Base-by-base conservation (phyloP, 2,888 invertebrate genomes). In the Epinotia demarniana region DNA sequence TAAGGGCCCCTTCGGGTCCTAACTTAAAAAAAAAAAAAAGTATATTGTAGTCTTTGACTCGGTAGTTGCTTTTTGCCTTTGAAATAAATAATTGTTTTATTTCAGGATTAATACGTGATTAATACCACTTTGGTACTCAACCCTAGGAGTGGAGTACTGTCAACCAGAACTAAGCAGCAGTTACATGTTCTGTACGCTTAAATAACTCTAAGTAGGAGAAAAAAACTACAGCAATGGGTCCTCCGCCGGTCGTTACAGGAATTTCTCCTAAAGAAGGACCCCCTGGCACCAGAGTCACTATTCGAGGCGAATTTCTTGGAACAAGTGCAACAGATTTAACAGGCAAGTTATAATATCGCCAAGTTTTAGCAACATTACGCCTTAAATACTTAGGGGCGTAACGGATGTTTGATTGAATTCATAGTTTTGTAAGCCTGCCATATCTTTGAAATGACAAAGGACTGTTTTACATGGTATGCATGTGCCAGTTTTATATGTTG, bases 241-340 rank as follows among this genome's bases (percentile, higher is more conserved):
- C 96, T 77, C 96, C 96, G 79, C 98, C 98, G 12, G 96, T 98
- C 73, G 99, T 99, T 19, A 99, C 99, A 61, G 99, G 99, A 33
- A 96, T 99, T 78, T 99, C 99, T 4, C 99, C 99, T 0, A 99
- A 99, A 86, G 99, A 99, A 93, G 99, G 99, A 0, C 98, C 98
- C 60, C 99, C 99, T 12, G 99, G 99, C 11, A 99, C 99, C 0
- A 96, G 98, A 82, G 97, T 99, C 0, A 99, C 97, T 27, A 98
- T 99, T 85, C 95, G 99, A 80, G 99, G 99, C 77, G 99, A 99
- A 94, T 97, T 99, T 94, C 95, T 99, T 63, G 99, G 99, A 27
- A 95, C 94, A 55, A 97, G 96, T 82, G 96, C 96, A 5, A 96
- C 96, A 79, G 99, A 99, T 94, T 93, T 99, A 39, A 95, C 97